Conservation (phyloP, 2,888 invertebrate species). For the Digitonthophagus gazella region DNA sequence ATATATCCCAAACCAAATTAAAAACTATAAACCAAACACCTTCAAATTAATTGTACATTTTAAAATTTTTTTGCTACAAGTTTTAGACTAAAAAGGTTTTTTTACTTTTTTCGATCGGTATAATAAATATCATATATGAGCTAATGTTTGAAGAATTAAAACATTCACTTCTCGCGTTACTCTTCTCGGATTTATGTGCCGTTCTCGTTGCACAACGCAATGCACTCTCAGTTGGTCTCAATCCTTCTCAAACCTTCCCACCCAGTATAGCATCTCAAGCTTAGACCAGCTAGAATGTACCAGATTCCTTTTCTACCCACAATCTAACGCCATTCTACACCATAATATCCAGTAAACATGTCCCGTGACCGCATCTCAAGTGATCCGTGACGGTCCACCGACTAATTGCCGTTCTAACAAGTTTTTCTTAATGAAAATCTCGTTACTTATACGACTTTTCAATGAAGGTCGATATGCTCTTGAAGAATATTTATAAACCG, state of each 20-base stretch:
- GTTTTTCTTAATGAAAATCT: too few species aligned
- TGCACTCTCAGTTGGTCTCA: not conserved
- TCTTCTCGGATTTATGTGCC: not conserved
- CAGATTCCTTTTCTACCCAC: not conserved
- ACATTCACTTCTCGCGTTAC: too few species aligned
- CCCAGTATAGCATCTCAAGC: not conserved
- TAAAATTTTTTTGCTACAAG: not conserved
- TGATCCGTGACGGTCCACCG: not conserved
- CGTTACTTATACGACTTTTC: not conserved
- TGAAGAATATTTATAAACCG: not conserved
- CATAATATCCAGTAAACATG: not conserved
- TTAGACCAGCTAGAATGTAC: not conserved
- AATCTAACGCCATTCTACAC: not conserved
- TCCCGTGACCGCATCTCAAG: not conserved
- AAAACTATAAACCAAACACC: too few species aligned
- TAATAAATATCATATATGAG: too few species aligned
- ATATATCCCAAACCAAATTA: too few species aligned
- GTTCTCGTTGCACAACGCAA: not conserved
- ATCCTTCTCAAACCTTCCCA: too few species aligned
- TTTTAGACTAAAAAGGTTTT: too few species aligned
- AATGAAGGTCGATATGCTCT: not conserved
- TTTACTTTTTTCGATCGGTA: too few species aligned
- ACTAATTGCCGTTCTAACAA: too few species aligned
- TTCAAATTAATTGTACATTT: too few species aligned
- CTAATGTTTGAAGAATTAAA: too few species aligned